phyloP scores from a whole-genome alignment of 2,797 vertebrate species.

The Parotocinclus haroldoi region DNA sequence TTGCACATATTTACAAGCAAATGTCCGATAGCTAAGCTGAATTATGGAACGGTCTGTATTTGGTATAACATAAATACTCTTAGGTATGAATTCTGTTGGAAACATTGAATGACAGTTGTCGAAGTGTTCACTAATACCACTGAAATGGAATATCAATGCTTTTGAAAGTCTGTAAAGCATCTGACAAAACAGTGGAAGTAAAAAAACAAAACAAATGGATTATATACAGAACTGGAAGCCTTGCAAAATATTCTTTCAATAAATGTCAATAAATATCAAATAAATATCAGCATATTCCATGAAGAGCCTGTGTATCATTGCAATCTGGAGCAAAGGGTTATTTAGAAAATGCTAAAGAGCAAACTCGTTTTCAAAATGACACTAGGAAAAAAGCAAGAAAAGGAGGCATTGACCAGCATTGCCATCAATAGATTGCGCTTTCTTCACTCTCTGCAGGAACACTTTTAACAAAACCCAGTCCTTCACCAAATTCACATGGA shows the following conservation, averaged over 20 bases:
- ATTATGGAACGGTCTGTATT: slow-evolving; percentile 13
- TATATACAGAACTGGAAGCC: slow-evolving; percentile 26
- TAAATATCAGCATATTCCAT: slow-evolving; percentile 8
- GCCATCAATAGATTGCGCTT: slow-evolving; percentile 4
- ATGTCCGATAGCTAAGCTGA: slow-evolving; percentile 16
- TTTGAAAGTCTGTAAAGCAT: slow-evolving; percentile 5
- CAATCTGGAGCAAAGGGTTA: background rate
- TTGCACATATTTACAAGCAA: slow-evolving; percentile 47
- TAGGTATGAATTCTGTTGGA: slow-evolving; percentile 20
- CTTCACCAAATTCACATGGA: slow-evolving; percentile 18
- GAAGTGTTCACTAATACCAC: slow-evolving; percentile 24
- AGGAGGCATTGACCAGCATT: slow-evolving; percentile 35
- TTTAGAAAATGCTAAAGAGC: slow-evolving; percentile 7
- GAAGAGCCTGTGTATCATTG: background rate
- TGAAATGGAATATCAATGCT: slow-evolving; percentile 16
- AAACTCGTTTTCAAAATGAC: slow-evolving; percentile 7
- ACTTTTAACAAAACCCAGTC: slow-evolving; percentile 3
- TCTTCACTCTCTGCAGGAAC: slow-evolving; percentile 14
- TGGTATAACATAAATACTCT: slow-evolving; percentile 43
- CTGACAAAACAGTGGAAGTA: slow-evolving; percentile 2
- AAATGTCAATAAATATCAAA: slow-evolving; percentile 19
- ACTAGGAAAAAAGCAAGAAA: slow-evolving; percentile 18
- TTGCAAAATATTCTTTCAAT: slow-evolving; percentile 8
- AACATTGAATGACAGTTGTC: slow-evolving; percentile 8
- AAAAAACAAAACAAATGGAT: slow-evolving; percentile 8